Conservation (phyloP, 2,888 invertebrate genomes). For the Nomada flava region DNA sequence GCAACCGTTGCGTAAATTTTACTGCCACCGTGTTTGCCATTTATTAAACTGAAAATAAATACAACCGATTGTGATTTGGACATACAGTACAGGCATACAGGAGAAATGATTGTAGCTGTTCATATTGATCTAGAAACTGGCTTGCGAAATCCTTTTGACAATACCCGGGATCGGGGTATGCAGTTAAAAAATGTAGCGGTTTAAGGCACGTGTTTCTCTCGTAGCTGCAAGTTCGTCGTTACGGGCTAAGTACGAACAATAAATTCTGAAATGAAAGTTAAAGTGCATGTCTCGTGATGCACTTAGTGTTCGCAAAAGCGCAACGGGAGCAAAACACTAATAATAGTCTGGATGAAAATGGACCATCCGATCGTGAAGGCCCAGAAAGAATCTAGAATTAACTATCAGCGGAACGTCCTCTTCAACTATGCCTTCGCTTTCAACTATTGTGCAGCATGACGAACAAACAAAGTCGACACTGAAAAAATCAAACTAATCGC, state of each 20-base stretch:
- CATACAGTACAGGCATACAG: too few species aligned
- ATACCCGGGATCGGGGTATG: too few species aligned
- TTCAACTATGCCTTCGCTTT: conserved; percentile 64
- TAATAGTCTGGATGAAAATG: conserved; percentile 63
- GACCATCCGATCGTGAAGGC: conserved; percentile 58
- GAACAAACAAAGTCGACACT: conserved; percentile 68
- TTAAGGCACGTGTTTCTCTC: neutral
- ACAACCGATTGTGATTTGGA: too few species aligned
- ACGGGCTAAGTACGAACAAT: conserved; percentile 72
- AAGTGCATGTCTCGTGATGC: conserved; percentile 74
- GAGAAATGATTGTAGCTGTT: too few species aligned
- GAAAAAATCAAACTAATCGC: conserved; percentile 66
- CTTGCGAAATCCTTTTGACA: too few species aligned
- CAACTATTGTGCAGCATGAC: conserved; percentile 69
- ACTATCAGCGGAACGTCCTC: conserved; percentile 68
- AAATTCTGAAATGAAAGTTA: conserved; percentile 68
- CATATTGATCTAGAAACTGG: neutral
- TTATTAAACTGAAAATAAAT: too few species aligned
- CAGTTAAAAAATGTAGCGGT: too few species aligned
- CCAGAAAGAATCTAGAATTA: conserved; percentile 66
- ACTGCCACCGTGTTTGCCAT: too few species aligned
- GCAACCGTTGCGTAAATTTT: too few species aligned
- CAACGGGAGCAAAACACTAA: conserved; percentile 71
- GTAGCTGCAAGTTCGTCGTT: conserved; percentile 55
- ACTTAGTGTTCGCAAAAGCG: conserved; percentile 75